Conservation (phyloP, 2,888 invertebrate species). For the Cinara cedri region DNA sequence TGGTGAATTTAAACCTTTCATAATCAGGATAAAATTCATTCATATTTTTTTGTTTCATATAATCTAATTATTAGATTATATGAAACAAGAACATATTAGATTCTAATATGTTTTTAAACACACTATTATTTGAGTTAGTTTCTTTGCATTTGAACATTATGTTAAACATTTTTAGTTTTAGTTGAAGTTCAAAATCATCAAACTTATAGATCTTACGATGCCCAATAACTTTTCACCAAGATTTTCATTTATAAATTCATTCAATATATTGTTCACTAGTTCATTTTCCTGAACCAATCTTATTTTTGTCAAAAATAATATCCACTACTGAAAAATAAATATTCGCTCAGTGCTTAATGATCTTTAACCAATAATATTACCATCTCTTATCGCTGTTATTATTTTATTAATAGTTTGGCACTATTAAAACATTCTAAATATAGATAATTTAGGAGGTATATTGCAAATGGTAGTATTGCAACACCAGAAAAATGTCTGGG, state of each 20-base stretch:
- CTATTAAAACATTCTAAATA: too few relatives aligned
- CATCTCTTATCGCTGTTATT: too few relatives aligned
- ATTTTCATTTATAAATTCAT: background rate
- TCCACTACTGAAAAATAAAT: background rate
- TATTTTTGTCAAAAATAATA: background rate
- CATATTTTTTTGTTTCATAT: slow-evolving; percentile 8
- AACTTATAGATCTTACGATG: background rate
- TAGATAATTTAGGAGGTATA: too few relatives aligned
- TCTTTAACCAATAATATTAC: too few relatives aligned
- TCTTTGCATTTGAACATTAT: slow-evolving; percentile 5
- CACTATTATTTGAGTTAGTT: background rate
- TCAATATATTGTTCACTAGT: background rate
- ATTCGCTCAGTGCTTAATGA: background rate
- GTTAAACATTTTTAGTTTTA: background rate
- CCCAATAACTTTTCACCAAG: background rate
- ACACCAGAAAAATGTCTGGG: too few relatives aligned
- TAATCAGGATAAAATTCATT: background rate
- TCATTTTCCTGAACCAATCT: background rate
- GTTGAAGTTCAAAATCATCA: background rate
- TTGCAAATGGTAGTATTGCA: too few relatives aligned
- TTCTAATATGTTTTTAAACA: slow-evolving; percentile 13
- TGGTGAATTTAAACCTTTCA: background rate
- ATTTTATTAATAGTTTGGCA: too few relatives aligned
- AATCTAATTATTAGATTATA: slow-evolving; percentile 22
- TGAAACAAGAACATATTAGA: slow-evolving; percentile 11